Percentiles rank a stretch among this genome's conserved stretches.
These are phyloP conservation scores for Clarias batrachus DNA, from an alignment of 2,113 vertebrate species.

Conservation along the genomic window DNA sequence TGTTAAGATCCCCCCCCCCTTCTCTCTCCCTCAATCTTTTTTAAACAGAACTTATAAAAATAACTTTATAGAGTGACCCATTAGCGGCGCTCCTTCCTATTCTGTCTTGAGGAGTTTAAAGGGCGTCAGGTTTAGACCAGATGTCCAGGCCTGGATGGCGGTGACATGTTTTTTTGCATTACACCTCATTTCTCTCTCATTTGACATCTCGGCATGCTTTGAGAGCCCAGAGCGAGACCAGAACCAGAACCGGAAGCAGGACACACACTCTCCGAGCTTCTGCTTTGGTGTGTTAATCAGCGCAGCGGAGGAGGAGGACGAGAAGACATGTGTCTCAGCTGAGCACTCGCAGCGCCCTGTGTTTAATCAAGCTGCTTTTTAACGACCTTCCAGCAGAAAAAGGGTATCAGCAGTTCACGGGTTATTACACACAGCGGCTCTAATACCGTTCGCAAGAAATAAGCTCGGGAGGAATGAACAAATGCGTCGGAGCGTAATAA, in stretches of 20 bases:
- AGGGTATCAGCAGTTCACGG: slow-evolving; percentile 11
- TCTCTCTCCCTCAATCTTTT: too few species aligned
- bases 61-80: neutral
- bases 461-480: neutral
- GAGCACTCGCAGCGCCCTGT: neutral
- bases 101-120: neutral
- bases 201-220: neutral
- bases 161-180: neutral
- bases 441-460: slow-evolving; percentile 10
- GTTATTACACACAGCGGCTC: slow-evolving; percentile 2
- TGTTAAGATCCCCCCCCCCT: neutral
- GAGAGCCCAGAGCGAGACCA: neutral
- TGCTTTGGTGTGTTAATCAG: neutral
- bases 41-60: neutral
- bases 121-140: neutral
- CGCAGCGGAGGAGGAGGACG: neutral
- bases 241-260: neutral
- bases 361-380: slow-evolving; percentile 30
- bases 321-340: neutral
- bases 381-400: slow-evolving; percentile 9
- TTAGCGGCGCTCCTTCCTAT: neutral
- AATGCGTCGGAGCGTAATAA: neutral
- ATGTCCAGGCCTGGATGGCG: neutral
- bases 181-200: neutral
- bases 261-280: neutral